A percentile compares a stretch with the other conserved stretches of the same genome.
Conservation (phyloP, 2,888 invertebrate genomes). For the Tetragonisca angustula region DNA sequence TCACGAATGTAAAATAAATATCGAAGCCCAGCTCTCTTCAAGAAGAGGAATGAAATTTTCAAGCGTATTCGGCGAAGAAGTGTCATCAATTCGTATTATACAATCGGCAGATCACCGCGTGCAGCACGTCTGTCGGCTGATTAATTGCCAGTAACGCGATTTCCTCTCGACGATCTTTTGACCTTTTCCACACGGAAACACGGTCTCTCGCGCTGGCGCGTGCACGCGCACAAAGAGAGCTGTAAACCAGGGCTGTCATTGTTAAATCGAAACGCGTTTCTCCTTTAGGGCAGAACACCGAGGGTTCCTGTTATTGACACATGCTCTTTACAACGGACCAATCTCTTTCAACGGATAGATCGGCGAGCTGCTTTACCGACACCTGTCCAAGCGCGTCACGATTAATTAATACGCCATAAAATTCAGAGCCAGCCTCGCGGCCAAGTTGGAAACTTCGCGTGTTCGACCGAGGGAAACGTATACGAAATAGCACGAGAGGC, state of each 20-base stretch:
- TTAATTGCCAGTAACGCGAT: constrained; percentile 34
- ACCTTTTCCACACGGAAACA: constrained; percentile 30
- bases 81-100: constrained; percentile 26
- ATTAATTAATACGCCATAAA: constrained; percentile 41
- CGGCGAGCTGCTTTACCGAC: constrained; percentile 20
- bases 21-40: not conserved
- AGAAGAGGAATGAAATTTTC: not conserved
- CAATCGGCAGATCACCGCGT: constrained; percentile 5
- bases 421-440: not conserved
- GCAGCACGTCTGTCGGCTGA: constrained; percentile 7
- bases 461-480: not conserved
- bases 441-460: not conserved
- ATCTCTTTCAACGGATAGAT: constrained; percentile 11
- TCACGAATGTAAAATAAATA: not conserved
- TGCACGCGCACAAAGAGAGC: constrained; percentile 24
- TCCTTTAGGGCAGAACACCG: constrained; percentile 36
- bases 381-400: constrained; percentile 11
- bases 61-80: constrained; percentile 2
- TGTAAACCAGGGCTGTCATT: constrained; percentile 19
- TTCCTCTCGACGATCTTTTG: constrained; percentile 42
- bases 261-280: constrained; percentile 29
- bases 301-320: constrained; percentile 59
- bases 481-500: not conserved
- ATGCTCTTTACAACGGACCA: constrained; percentile 22
- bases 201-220: not conserved